Evolutionary conservation across 2,888 invertebrate genomes (phyloP).

Genomic region (Calameuta filiformis): DNA sequence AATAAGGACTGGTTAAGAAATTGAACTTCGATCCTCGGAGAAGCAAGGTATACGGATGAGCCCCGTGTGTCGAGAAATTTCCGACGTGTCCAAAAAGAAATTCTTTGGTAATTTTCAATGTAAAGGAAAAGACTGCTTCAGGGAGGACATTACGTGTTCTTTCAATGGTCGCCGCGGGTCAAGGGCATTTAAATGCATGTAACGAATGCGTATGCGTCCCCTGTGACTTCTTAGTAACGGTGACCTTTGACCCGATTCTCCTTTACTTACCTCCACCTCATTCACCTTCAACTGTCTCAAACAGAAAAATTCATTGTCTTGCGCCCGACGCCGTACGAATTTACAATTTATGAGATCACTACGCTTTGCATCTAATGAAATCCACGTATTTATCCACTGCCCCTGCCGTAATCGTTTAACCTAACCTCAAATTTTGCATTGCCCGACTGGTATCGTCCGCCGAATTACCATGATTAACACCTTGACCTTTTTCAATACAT

Average conservation of each 20-base stretch:
- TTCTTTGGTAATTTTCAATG: neutral
- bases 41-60: neutral
- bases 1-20: neutral
- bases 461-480: neutral
- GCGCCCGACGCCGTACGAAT: conserved; percentile 12
- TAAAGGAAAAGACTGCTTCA: neutral
- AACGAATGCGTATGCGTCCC: neutral
- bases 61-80: neutral
- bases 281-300: neutral
- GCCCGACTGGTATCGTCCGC: neutral
- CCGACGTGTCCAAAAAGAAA: neutral
- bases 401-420: neutral
- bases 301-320: neutral
- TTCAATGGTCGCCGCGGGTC: neutral
- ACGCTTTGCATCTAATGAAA: neutral
- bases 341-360: conserved; percentile 41
- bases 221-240: neutral
- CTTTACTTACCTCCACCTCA: neutral
- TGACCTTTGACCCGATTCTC: neutral
- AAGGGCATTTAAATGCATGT: neutral
- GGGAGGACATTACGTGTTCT: neutral
- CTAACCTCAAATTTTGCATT: neutral
- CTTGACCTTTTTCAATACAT: neutral
- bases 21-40: neutral
- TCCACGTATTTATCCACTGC: neutral